These are phyloP conservation scores for Babylonia areolata DNA, from an alignment of 1,140 invertebrate species.

Conservation along the genomic window DNA sequence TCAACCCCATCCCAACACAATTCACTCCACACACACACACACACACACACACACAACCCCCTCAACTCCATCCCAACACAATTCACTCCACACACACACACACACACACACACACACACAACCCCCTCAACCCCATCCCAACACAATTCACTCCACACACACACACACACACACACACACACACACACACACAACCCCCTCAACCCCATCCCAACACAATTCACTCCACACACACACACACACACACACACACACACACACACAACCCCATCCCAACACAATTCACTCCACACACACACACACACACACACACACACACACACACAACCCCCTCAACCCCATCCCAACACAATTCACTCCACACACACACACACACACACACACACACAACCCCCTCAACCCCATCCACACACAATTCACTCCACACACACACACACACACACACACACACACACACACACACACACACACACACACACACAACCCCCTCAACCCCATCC, in stretches of 20 bases:
- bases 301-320: constrained; percentile 23
- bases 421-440: background rate
- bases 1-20: background rate
- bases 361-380: background rate
- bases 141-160: constrained; percentile 9
- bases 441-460: background rate
- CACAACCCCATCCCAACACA: background rate
- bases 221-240: constrained; percentile 7
- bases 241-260: constrained; percentile 14
- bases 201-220: background rate
- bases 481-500: background rate
- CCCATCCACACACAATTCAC: background rate
- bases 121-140: background rate
- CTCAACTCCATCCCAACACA: background rate
- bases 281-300: constrained; percentile 13
- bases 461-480: constrained; percentile 24
- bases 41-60: background rate
- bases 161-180: background rate
- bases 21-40: background rate
- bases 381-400: background rate
- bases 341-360: background rate
- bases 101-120: background rate
- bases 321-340: background rate
- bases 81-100: background rate
- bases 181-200: background rate